A percentile compares a stretch with the other conserved stretches of the same genome.
Evolutionary conservation across 2,888 invertebrate species (phyloP).

Genomic region (Ectobius pallidus): DNA sequence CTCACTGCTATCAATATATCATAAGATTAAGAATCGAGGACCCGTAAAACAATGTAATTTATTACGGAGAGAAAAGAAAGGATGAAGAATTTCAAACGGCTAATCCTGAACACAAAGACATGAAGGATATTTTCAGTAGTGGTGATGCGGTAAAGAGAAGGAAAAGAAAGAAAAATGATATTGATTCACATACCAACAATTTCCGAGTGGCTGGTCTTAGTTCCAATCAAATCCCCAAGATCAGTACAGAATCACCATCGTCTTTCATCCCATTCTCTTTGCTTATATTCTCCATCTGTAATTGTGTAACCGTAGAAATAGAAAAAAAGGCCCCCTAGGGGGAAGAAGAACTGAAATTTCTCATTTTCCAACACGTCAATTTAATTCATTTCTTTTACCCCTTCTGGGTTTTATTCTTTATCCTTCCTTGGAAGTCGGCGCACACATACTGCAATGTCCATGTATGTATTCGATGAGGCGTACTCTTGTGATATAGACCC

Average conservation of each 20-base stretch:
- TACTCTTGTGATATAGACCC: neutral
- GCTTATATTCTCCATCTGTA: slow-evolving; percentile 9
- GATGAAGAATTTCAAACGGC: neutral
- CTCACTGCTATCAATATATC: too few relatives aligned
- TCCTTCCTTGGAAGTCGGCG: neutral
- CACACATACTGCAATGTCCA: neutral
- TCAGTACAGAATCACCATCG: neutral
- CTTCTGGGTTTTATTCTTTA: too few relatives aligned
- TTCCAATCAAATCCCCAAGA: neutral
- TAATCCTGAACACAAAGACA: neutral
- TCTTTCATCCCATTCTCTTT: neutral
- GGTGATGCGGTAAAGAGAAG: too few relatives aligned
- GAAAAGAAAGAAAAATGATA: neutral
- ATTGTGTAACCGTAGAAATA: slow-evolving; percentile 13
- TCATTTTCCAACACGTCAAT: slow-evolving; percentile 21
- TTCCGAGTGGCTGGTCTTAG: neutral
- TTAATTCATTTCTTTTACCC: slow-evolving; percentile 11
- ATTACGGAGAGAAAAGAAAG: neutral
- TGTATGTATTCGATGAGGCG: neutral
- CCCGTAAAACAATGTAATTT: neutral
- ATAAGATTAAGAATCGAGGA: neutral
- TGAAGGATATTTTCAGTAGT: neutral
- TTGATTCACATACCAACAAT: neutral
- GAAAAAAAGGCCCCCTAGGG: neutral
- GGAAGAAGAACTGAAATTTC: neutral